Evolutionary conservation across 2,888 invertebrate genomes (phyloP), one percentile per base, ranked within the genome.

Genomic region (Morpho helenor): DNA sequence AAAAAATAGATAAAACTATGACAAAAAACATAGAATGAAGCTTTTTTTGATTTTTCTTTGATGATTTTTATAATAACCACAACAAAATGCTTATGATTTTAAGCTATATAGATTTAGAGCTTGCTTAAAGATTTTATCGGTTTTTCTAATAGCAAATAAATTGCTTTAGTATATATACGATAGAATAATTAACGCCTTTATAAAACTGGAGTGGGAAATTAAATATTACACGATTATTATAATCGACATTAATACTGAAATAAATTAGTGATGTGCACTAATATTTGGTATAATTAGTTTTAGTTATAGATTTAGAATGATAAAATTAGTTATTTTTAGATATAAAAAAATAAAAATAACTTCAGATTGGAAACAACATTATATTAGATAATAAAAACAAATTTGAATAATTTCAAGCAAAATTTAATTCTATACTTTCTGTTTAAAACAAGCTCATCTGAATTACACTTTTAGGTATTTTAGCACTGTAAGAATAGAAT

Each of bases 1-100:
- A 83, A 78, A 70, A 77, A 80, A 83, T 84, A 85, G 82, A 80
- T 57, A 58, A 44, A 52, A 53, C 49, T 44, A 55, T 58, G 22
- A 55, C 3, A 47, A 53, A 53, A 57, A 57, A 63, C 45, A 56
- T 57, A 59, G 59, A 49, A 43, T 59, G 54, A 49, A 56, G 52
- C 56, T 53, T 56, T 22, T 49, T 57, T 52, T 59, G 22, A 46
- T 57, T 59, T 31, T 55, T 45, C 45, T 53, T 58, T 49, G 7
- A 49, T 16, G 51, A 48, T 40, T 45, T 57, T 52, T 53, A 41
- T 59, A 10, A 59, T 49, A 39, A 52, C 45, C 31, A 50, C 8
- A 46, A 55, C 23, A n/a, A 51, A 55, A 41, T 23, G 59, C 59
- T 55, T 59, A 50, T 55, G 49, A 51, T 54, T 55, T 55, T 55